Percentiles rank a stretch among this genome's conserved stretches.
Conservation (phyloP, 2,113 vertebrate species). For the Anoplopoma fimbria region DNA sequence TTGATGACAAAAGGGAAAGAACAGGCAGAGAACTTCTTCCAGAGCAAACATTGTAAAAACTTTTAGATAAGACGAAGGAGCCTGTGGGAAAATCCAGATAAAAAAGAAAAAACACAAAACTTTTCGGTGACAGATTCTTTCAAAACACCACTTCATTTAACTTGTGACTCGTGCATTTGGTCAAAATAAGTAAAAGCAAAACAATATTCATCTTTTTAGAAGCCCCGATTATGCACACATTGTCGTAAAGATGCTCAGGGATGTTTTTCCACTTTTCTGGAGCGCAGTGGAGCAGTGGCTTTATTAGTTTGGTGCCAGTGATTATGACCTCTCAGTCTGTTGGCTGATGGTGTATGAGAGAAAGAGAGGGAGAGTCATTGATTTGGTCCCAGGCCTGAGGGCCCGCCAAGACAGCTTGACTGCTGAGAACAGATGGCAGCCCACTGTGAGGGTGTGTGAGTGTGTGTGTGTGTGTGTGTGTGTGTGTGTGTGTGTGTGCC, state of each 20-base stretch:
- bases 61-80: neutral
- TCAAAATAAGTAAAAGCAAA: neutral
- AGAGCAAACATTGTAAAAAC: neutral
- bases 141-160: neutral
- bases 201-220: neutral
- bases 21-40: neutral
- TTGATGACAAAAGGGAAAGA: neutral
- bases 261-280: slow-evolving; percentile 13
- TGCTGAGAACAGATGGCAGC: slow-evolving; percentile 79
- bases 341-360: slow-evolving; percentile 13
- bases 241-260: neutral
- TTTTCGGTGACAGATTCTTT: neutral
- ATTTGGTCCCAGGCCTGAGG: slow-evolving; percentile 66
- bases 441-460: slow-evolving; percentile 31
- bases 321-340: slow-evolving; percentile 34
- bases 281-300: slow-evolving; percentile 9
- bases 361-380: slow-evolving; percentile 37
- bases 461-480: slow-evolving; percentile 30
- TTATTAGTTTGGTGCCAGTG: slow-evolving; percentile 38
- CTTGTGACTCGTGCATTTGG: neutral
- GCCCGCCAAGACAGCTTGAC: slow-evolving; percentile 76
- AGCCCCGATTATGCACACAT: neutral
- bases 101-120: neutral
- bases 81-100: slow-evolving; percentile 4
- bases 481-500: slow-evolving; percentile 23